phyloP scores from a whole-genome alignment of 2,888 invertebrate species.

The Ennomos erosarius region DNA sequence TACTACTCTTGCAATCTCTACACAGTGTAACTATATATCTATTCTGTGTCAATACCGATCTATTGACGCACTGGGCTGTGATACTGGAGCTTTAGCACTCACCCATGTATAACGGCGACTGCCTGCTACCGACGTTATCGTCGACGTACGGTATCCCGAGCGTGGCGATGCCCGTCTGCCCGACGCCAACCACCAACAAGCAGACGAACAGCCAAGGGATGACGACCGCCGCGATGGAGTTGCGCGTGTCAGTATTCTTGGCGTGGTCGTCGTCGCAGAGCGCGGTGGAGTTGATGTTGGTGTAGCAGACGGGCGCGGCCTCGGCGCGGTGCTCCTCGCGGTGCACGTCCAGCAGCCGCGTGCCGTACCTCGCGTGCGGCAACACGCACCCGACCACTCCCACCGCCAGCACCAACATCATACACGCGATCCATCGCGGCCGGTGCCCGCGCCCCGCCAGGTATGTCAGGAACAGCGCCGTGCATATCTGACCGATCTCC shows the following conservation, averaged over 20 bases:
- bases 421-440: slow-evolving; percentile 97
- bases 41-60: too few relatives aligned
- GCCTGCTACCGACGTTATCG: slow-evolving; percentile 96
- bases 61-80: not conserved
- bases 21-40: too few relatives aligned
- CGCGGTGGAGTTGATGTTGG: slow-evolving; percentile 55
- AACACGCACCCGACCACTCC: slow-evolving; percentile 94
- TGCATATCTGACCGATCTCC: slow-evolving; percentile 96
- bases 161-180: slow-evolving; percentile 96
- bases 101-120: slow-evolving; percentile 97
- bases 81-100: slow-evolving; percentile 60
- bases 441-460: slow-evolving; percentile 96
- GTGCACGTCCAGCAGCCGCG: slow-evolving; percentile 86
- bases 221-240: slow-evolving; percentile 92
- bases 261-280: slow-evolving; percentile 86
- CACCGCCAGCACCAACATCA: slow-evolving; percentile 94
- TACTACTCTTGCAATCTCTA: slow-evolving; percentile 41
- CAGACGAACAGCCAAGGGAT: slow-evolving; percentile 95
- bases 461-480: slow-evolving; percentile 94
- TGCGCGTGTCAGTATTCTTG: slow-evolving; percentile 88
- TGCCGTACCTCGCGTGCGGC: slow-evolving; percentile 94
- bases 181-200: slow-evolving; percentile 94
- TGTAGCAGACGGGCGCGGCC: slow-evolving; percentile 67
- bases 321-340: slow-evolving; percentile 66
- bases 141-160: slow-evolving; percentile 97